Evolutionary conservation across 2,888 invertebrate species (phyloP), one percentile per base, ranked within the genome.

Genomic region (Micoletzkya japonica): DNA sequence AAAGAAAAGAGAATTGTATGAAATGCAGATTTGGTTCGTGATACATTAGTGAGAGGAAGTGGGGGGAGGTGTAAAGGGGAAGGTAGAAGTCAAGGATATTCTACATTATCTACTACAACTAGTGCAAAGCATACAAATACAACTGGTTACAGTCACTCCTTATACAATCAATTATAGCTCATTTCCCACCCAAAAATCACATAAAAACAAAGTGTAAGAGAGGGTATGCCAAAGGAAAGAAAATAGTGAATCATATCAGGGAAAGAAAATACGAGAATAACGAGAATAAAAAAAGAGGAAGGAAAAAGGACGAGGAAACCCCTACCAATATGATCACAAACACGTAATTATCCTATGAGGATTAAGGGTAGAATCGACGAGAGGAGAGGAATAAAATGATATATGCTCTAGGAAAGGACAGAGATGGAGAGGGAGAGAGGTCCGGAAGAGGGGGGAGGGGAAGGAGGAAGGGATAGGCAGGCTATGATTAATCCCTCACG

Each of bases 11-110:
- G 57, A 59, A 56, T 37, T 37, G 59, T 37, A 28, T 59, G 59
- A 59, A 59, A 59, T 59, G 59, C 39, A 39, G 14, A 14, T 17
- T 26, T 32, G 39, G 39, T 39, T 39, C 7, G 7, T 20, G 39
- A 59, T 36, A 37, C 37, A 59, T 59, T 20, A 59, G 37, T 37
- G 59, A 59, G 59, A 59, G 6, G 58, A 36, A 4, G 28, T 28
- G 56, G 56, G 57, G 20, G 56, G 30, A 17, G 56, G 28, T 57
- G n/a, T n/a, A n/a, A n/a, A n/a, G n/a, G n/a, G n/a, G n/a, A n/a
- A n/a, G n/a, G n/a, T n/a, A n/a, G n/a, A n/a, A n/a, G n/a, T n/a
- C n/a, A n/a, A n/a, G n/a, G n/a, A n/a, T n/a, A n/a, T n/a, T n/a
- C n/a, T n/a, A n/a, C n/a, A n/a, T n/a, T n/a, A n/a, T n/a, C n/a